phyloP scores from a whole-genome alignment of 2,113 vertebrate species.

The Semnopithecus entellus region DNA sequence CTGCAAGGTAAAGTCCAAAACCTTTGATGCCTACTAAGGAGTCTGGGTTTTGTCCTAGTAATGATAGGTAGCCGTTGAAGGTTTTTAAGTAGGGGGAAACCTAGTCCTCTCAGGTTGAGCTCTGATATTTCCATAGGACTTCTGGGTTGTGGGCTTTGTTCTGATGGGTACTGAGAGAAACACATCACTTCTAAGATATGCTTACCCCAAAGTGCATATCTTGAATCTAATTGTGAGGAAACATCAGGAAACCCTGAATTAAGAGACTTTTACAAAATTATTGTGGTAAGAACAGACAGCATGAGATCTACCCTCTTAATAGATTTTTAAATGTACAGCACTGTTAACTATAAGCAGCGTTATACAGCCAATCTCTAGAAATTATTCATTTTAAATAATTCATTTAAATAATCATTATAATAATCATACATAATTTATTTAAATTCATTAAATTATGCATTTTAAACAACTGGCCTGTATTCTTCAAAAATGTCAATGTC shows the following conservation, averaged over 20 bases:
- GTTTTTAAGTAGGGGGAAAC: not conserved
- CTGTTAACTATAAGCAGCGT: not conserved
- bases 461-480: not conserved
- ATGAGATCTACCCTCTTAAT: not conserved
- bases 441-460: not conserved
- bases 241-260: not conserved
- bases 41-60: not conserved
- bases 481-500: not conserved
- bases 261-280: not conserved
- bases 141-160: not conserved
- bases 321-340: not conserved
- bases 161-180: not conserved
- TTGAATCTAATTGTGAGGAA: not conserved
- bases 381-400: not conserved
- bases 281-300: not conserved
- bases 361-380: not conserved
- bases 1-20: not conserved
- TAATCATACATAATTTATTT: too few species aligned
- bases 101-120: not conserved
- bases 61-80: not conserved
- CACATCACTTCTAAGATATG: not conserved
- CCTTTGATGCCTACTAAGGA: not conserved
- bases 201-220: not conserved
- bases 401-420: too few species aligned
- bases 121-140: not conserved